Base-by-base conservation (phyloP, 1,140 invertebrate genomes). In the Brachionus sp. region DNA sequence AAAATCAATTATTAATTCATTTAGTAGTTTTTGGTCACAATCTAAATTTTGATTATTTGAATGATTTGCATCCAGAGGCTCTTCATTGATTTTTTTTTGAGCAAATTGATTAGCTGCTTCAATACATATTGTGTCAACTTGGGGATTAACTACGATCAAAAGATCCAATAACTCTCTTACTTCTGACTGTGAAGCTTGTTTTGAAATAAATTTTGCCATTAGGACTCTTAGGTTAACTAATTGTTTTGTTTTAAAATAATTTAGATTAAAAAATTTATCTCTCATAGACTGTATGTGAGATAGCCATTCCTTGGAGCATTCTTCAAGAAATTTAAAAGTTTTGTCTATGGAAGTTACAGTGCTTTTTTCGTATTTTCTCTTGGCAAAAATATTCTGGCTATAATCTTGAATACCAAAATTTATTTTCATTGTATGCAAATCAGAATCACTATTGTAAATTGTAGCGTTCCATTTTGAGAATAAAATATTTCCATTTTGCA, bases 221-320 rank as follows among this genome's bases (percentile, higher is more conserved):
- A 87, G 85, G 83, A 84, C 77, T 66, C 86, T 85, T 9, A 88
- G 84, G 29, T 87, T 85, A 0, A 88, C 86, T 66, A 87, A 83
- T 77, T 88, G 87, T 25, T 86, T 85, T 57, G 85, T 86, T 29
- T 86, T 88, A 83, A 85, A 87, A 66, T 85, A 85, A 66, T 88
- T 88, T 82, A 88, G 82, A 13, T 85, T 77, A 16, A 83, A 83
- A 77, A 85, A 87, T 73, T 86, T 78, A 7, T 84, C 53, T 23
- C 87, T 78, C 75, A 86, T 86, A 5, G 84, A 37, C 23, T 84
- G 84, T 10, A 88, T 85, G 50, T 87, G 85, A 10, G 85, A 3
- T 23, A 85, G 29, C 87, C 87, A 88, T 16, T 86, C 85, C 33
- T 84, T 62, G 33, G 84, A 85, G 73, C 86, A 88, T 7, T 84